phyloP scores from a whole-genome alignment of 2,797 vertebrate genomes.

The Takifugu ocellatus region DNA sequence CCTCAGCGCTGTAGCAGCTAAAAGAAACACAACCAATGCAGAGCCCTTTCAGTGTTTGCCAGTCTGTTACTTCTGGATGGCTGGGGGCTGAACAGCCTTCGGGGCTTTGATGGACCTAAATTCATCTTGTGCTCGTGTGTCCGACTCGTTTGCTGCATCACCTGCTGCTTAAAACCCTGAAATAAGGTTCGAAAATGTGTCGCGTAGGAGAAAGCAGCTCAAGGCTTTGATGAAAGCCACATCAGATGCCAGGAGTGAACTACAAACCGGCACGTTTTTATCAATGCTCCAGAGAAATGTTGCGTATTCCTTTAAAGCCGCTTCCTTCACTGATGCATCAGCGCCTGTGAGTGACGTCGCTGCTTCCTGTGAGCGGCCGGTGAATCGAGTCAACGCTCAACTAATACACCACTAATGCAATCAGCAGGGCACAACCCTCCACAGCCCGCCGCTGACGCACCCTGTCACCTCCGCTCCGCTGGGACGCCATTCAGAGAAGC shows the following conservation, averaged over 20 bases:
- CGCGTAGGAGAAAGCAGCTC: too few relatives aligned
- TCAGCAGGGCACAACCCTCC: conserved; percentile 32
- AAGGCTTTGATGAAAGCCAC: too few relatives aligned
- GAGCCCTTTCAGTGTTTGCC: conserved; percentile 47
- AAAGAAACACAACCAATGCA: conserved; percentile 3
- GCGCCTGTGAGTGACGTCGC: conserved; percentile 12
- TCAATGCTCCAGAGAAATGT: too few relatives aligned
- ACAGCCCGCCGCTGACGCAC: conserved; percentile 32
- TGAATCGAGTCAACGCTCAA: conserved; percentile 31
- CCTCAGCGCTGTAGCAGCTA: background rate
- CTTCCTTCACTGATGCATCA: background rate
- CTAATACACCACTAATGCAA: conserved; percentile 39
- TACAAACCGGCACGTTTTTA: too few relatives aligned
- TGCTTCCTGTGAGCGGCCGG: conserved; percentile 27
- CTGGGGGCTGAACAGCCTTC: conserved; percentile 48
- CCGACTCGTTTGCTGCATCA: conserved; percentile 27
- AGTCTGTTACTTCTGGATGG: conserved; percentile 61
- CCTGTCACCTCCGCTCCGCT: conserved; percentile 49
- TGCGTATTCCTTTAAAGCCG: background rate
- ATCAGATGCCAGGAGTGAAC: too few relatives aligned
- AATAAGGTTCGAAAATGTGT: background rate
- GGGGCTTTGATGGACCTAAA: conserved; percentile 54
- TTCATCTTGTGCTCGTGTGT: conserved; percentile 37
- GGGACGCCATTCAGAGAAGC: conserved; percentile 35
- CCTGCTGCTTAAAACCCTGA: conserved; percentile 24